These are phyloP conservation scores for Hoplodrina blanda DNA, from an alignment of 2,888 invertebrate genomes.

Conservation along the genomic window DNA sequence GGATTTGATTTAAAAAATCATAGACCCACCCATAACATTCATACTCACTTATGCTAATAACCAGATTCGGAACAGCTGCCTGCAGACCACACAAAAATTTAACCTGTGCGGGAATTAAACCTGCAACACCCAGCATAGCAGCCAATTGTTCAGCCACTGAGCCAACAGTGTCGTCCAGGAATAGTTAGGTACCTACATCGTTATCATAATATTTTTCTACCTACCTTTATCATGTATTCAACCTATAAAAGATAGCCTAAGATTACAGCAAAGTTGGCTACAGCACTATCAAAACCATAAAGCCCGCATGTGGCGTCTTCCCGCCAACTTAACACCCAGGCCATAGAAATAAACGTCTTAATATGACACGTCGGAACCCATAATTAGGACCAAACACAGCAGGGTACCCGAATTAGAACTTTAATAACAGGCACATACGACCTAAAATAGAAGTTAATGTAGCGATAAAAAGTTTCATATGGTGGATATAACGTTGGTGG, in stretches of 20 bases:
- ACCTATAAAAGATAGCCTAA: slow-evolving; percentile 18
- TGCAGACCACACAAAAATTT: too few relatives aligned
- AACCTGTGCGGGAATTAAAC: too few relatives aligned
- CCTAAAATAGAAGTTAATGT: slow-evolving; percentile 74
- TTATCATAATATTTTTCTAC: not conserved
- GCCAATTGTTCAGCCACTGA: too few relatives aligned
- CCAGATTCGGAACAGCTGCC: too few relatives aligned
- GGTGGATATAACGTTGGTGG: slow-evolving; percentile 69
- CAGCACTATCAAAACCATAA: slow-evolving; percentile 36
- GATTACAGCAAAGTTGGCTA: slow-evolving; percentile 23
- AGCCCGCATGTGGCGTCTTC: slow-evolving; percentile 41
- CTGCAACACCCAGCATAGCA: too few relatives aligned
- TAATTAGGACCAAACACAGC: slow-evolving; percentile 63
- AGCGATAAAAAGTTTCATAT: slow-evolving; percentile 78
- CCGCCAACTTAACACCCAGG: slow-evolving; percentile 45
- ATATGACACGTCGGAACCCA: slow-evolving; percentile 58
- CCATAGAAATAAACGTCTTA: slow-evolving; percentile 57
- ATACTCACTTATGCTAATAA: too few relatives aligned
- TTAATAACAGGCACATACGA: slow-evolving; percentile 71
- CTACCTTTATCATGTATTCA: not conserved
- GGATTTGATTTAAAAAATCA: too few relatives aligned
- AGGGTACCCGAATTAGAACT: slow-evolving; percentile 70
- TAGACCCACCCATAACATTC: too few relatives aligned
- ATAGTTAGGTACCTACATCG: not conserved
- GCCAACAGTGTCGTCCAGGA: too few relatives aligned